A percentile compares a stretch with the other conserved stretches of the same genome.
Evolutionary conservation across 2,113 vertebrate species (phyloP).

Genomic region (Bos javanicus): DNA sequence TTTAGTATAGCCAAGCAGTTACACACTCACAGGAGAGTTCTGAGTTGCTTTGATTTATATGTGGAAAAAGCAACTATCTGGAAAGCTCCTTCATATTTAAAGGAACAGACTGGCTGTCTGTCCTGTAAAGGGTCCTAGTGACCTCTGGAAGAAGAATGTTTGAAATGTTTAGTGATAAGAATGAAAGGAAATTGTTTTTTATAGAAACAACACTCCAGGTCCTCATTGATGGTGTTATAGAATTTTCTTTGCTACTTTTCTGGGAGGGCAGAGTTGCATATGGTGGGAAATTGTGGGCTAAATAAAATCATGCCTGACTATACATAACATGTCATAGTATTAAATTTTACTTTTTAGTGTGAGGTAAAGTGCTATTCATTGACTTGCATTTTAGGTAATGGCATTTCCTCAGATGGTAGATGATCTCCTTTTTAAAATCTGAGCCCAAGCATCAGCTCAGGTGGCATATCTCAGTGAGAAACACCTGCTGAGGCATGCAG

Average conservation of each 20-base stretch:
- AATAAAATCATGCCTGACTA: neutral
- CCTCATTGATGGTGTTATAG: neutral
- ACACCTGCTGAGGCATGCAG: neutral
- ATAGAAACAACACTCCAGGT: neutral
- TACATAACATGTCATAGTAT: neutral
- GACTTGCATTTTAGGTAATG: neutral
- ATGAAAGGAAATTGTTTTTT: slow-evolving; percentile 39
- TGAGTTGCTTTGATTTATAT: slow-evolving; percentile 30
- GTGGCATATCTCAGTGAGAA: neutral
- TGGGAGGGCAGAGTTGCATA: neutral
- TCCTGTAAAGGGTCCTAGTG: neutral
- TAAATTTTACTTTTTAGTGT: neutral
- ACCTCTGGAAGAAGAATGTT: slow-evolving; percentile 21
- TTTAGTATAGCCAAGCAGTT: neutral
- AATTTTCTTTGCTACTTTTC: neutral
- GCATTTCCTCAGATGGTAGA: neutral
- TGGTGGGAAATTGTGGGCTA: neutral
- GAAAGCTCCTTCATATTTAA: neutral
- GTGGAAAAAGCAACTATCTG: slow-evolving; percentile 15
- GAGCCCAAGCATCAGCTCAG: neutral
- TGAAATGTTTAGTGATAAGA: slow-evolving; percentile 24
- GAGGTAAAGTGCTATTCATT: neutral
- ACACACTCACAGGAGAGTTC: neutral
- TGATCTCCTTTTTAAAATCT: neutral
- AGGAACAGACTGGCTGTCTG: neutral